phyloP scores from a whole-genome alignment of 2,888 invertebrate species.

The Vannuccia rotundouncinata region DNA sequence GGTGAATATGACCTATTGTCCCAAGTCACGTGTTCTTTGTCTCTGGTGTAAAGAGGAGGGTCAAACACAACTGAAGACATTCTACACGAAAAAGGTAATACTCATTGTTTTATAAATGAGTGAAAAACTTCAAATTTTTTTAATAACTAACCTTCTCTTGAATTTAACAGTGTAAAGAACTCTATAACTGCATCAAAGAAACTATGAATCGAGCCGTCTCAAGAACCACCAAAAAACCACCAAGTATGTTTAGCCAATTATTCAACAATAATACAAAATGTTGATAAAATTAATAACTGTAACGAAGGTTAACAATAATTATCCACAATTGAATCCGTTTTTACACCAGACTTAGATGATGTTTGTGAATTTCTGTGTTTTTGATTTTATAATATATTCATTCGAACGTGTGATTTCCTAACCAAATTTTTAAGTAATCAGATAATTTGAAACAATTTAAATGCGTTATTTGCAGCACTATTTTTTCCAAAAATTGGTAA shows the following conservation, averaged over 20 bases:
- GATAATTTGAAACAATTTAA: too few species aligned
- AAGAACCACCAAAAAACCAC: conserved; percentile 61
- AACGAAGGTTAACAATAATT: too few species aligned
- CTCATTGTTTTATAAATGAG: conserved; percentile 56
- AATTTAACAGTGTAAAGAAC: conserved; percentile 77
- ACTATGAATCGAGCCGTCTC: conserved; percentile 83
- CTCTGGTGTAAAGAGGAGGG: conserved; percentile 91
- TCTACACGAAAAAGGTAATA: conserved; percentile 85
- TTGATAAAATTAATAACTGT: too few species aligned
- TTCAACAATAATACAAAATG: too few species aligned
- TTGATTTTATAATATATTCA: background rate
- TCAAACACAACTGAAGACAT: conserved; percentile 90
- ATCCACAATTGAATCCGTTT: too few species aligned
- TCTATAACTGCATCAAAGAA: conserved; percentile 96
- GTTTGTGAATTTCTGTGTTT: conserved; percentile 30
- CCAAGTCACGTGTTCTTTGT: conserved; percentile 91
- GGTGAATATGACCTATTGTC: conserved; percentile 98
- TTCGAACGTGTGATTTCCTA: too few species aligned
- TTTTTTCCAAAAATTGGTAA: too few species aligned
- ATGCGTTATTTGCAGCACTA: too few species aligned
- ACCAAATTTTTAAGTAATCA: too few species aligned
- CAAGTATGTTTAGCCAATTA: conserved; percentile 57
- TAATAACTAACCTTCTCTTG: background rate
- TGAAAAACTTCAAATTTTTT: background rate
- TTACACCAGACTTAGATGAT: background rate